Evolutionary conservation across 2,888 invertebrate genomes (phyloP).

Genomic region (Megalurothrips usitatus): DNA sequence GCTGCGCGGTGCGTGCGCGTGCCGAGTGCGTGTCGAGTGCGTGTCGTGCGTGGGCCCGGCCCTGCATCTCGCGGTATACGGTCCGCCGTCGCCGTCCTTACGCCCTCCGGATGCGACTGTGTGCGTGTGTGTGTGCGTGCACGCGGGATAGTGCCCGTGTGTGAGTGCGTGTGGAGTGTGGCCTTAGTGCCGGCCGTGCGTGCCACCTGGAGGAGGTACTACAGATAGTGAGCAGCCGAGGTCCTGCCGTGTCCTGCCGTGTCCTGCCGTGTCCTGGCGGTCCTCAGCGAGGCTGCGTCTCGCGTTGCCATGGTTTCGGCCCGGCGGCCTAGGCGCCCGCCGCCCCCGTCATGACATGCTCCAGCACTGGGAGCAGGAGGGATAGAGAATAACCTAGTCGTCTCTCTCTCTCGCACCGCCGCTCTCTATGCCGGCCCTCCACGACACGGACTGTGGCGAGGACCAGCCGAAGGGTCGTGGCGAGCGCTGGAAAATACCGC

Average conservation of each 20-base stretch:
- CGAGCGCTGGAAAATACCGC: slow-evolving; percentile 14
- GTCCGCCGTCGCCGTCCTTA: not conserved
- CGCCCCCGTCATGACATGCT: not conserved
- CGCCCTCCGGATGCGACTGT: not conserved
- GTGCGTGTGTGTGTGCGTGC: not conserved
- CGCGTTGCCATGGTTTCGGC: not conserved
- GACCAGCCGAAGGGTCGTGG: not conserved
- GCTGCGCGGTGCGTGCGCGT: no score
- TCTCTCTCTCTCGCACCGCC: no score
- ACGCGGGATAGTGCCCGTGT: not conserved
- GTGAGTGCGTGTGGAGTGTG: not conserved
- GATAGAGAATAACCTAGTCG: no score
- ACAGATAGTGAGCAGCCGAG: no score
- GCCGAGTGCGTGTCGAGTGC: not conserved
- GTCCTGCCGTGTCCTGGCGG: no score
- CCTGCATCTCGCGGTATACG: not conserved
- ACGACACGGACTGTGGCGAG: not conserved
- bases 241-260: no score
- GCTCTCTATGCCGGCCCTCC: not conserved
- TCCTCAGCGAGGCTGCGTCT: no score
- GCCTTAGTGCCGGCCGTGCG: no score
- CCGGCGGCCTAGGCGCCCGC: not conserved
- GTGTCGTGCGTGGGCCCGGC: not conserved
- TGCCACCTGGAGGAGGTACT: no score
- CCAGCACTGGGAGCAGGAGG: no score